A percentile compares a stretch with the other conserved stretches of the same genome.
Evolutionary conservation across 1,140 invertebrate genomes (phyloP).

Genomic region (Hyphantria cunea): DNA sequence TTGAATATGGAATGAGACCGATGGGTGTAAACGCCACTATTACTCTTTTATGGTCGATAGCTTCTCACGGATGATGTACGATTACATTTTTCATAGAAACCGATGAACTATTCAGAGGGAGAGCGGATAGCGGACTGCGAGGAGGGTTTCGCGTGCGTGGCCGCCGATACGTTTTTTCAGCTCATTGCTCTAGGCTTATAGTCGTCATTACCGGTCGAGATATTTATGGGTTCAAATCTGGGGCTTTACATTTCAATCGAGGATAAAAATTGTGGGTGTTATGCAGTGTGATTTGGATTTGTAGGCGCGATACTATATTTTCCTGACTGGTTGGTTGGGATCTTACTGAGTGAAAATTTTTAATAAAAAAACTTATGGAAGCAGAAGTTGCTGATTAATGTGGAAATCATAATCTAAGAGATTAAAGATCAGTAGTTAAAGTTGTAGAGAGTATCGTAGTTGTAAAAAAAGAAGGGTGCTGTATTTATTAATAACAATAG

Average conservation of each 20-base stretch:
- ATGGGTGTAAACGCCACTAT: conserved; percentile 50
- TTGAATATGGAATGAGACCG: conserved; percentile 57
- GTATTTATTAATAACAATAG: too few relatives aligned
- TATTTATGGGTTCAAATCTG: conserved; percentile 66
- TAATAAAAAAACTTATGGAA: too few relatives aligned
- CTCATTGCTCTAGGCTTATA: conserved; percentile 70
- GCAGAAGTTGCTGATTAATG: too few relatives aligned
- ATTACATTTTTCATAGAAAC: conserved; percentile 66
- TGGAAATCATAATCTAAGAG: too few relatives aligned
- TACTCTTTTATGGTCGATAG: conserved; percentile 54
- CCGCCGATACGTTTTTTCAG: conserved; percentile 64
- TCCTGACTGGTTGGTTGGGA: background rate
- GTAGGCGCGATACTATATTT: conserved; percentile 1
- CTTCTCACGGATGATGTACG: conserved; percentile 52
- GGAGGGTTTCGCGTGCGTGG: conserved; percentile 50
- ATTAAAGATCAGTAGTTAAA: too few relatives aligned
- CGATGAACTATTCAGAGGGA: conserved; percentile 55
- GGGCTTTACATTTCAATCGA: conserved; percentile 68
- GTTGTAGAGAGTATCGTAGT: too few relatives aligned
- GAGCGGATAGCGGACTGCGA: conserved; percentile 9
- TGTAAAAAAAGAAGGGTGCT: too few relatives aligned
- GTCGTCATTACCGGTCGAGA: conserved; percentile 66
- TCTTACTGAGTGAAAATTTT: background rate
- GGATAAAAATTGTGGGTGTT: conserved; percentile 53
- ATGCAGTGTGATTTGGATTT: conserved; percentile 33